Evolutionary conservation across 2,113 vertebrate species (phyloP).

Genomic region (Ageneiosus marmoratus): DNA sequence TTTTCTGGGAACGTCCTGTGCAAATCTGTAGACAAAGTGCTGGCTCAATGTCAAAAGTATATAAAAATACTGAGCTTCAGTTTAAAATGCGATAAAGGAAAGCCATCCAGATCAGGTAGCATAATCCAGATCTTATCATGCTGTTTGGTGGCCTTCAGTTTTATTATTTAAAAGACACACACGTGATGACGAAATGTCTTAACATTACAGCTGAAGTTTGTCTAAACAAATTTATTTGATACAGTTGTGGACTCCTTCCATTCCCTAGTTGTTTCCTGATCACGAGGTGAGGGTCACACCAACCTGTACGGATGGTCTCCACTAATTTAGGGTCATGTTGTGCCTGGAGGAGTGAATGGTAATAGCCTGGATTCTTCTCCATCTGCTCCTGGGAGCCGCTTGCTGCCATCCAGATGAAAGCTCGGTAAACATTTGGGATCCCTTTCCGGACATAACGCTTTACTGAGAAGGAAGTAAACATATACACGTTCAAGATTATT

Average conservation of each 20-base stretch:
- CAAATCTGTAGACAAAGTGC: conserved; percentile 76
- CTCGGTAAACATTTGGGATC: conserved; percentile 84
- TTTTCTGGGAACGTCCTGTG: conserved; percentile 98
- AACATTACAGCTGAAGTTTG: not conserved
- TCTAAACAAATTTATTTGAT: not conserved
- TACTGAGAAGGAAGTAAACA: conserved; percentile 68
- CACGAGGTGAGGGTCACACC: not conserved
- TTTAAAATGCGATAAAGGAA: not conserved
- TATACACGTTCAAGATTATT: too few relatives aligned
- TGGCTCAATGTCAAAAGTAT: not conserved
- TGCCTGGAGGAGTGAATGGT: conserved; percentile 79
- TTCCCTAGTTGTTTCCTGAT: not conserved
- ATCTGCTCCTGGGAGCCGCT: conserved; percentile 87
- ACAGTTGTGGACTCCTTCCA: not conserved
- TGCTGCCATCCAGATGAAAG: conserved; percentile 87
- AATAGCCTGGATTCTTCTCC: conserved; percentile 86
- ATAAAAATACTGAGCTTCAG: not conserved
- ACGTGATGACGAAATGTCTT: not conserved
- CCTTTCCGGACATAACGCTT: conserved; percentile 95
- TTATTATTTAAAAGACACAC: not conserved
- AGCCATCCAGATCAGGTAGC: not conserved
- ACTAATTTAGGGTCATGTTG: conserved; percentile 79
- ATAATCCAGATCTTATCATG: not conserved
- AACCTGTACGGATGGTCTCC: conserved; percentile 87
- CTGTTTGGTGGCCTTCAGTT: not conserved